Evolutionary conservation across 1,140 invertebrate genomes (phyloP).

Genomic region (Tetragonula clypearis): DNA sequence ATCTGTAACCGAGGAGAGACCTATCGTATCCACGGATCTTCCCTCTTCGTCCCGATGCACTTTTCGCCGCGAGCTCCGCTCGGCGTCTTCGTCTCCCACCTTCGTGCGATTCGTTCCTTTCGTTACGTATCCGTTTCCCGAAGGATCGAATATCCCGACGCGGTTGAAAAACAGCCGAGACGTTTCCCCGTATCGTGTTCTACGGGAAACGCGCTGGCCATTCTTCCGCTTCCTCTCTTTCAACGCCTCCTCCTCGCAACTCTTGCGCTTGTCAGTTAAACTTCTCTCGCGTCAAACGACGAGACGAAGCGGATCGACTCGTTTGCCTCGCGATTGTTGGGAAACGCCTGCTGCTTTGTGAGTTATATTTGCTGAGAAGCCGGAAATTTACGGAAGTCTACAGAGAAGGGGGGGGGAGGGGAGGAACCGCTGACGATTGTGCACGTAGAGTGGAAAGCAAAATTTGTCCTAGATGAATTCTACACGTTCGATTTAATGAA

Average conservation of each 20-base stretch:
- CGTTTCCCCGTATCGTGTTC: conserved; percentile 37
- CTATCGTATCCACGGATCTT: neutral
- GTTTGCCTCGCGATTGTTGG: neutral
- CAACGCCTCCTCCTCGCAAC: neutral
- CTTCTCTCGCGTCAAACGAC: neutral
- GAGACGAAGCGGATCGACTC: no score
- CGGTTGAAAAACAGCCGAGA: conserved; percentile 14
- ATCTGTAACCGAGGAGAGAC: conserved; percentile 7
- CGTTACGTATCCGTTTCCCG: conserved; percentile 59
- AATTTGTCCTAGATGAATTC: no score
- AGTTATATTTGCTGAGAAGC: neutral
- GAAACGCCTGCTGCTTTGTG: no score
- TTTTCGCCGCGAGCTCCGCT: neutral
- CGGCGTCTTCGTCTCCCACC: conserved; percentile 10
- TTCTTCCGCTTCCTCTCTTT: neutral
- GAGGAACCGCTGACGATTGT: neutral
- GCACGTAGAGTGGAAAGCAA: no score
- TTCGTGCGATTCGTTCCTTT: conserved; percentile 27
- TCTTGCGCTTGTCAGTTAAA: neutral
- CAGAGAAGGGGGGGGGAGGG: neutral
- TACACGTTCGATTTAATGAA: no score
- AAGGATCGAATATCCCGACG: conserved; percentile 43
- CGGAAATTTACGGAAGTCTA: neutral
- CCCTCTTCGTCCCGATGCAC: neutral
- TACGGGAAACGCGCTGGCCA: conserved; percentile 47